Evolutionary conservation across 64 coral and sea anemone species (phyloP).

Genomic region (Catalaphyllia jardinei): DNA sequence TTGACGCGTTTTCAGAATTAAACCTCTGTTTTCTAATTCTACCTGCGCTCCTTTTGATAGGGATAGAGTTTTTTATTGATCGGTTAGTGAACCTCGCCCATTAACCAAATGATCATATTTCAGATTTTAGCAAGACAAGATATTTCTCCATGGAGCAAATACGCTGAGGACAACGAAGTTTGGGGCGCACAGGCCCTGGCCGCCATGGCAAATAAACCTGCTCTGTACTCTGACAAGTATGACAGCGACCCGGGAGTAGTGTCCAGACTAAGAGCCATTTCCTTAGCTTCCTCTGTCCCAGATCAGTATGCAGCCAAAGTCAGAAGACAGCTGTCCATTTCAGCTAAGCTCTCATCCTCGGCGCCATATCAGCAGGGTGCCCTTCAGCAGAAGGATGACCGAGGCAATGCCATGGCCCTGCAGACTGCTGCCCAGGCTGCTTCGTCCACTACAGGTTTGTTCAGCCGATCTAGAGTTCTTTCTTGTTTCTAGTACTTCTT

Average conservation of each 20-base stretch:
- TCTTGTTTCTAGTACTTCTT: too few species aligned
- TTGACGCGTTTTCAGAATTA: too few species aligned
- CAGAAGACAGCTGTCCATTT: slow-evolving; percentile 35
- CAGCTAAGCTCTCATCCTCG: slow-evolving; percentile 67
- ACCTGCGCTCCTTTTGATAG: too few species aligned
- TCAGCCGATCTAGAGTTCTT: not conserved
- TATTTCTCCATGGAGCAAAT: slow-evolving; percentile 95
- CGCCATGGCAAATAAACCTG: slow-evolving; percentile 40
- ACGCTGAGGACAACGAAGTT: slow-evolving; percentile 84
- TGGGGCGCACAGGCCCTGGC: slow-evolving; percentile 84
- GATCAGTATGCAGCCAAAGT: slow-evolving; percentile 22
- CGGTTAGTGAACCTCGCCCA: too few species aligned
- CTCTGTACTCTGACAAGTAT: slow-evolving; percentile 26
- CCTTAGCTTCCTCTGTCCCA: slow-evolving; percentile 21
- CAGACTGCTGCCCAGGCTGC: not conserved
- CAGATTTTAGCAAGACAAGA: slow-evolving; percentile 62
- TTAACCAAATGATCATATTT: not conserved
- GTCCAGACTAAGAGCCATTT: slow-evolving; percentile 44
- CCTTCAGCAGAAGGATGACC: slow-evolving; percentile 15
- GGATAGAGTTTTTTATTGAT: too few species aligned
- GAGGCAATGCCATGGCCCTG: not conserved
- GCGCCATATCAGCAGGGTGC: slow-evolving; percentile 57
- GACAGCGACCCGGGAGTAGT: slow-evolving; percentile 20
- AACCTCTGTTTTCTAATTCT: too few species aligned
- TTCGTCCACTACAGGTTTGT: not conserved